phyloP scores from a whole-genome alignment of 1,140 invertebrate genomes.

The Drosophila kohkoa region DNA sequence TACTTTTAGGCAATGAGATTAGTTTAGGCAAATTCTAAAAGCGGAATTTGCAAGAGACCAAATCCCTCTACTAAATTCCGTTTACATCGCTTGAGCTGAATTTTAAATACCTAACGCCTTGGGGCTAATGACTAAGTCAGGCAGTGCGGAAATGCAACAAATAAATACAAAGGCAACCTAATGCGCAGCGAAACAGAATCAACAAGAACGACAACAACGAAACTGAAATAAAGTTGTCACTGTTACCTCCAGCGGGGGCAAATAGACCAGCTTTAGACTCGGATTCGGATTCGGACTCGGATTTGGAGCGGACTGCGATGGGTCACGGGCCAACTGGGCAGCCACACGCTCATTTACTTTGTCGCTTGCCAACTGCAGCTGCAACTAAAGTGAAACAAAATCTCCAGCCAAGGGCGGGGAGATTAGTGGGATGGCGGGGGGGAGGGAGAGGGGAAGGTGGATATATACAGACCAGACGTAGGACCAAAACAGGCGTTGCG shows the following conservation, averaged over 20 bases:
- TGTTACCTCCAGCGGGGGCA: slow-evolving; percentile 43
- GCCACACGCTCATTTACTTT: slow-evolving; percentile 74
- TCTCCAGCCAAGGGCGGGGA: not conserved
- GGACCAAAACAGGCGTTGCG: slow-evolving; percentile 60
- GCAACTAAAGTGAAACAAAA: slow-evolving; percentile 15
- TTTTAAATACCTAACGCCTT: slow-evolving; percentile 59
- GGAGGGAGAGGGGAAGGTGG: not conserved
- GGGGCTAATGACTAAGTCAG: slow-evolving; percentile 67
- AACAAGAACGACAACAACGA: slow-evolving; percentile 40
- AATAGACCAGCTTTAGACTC: slow-evolving; percentile 3
- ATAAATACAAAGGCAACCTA: slow-evolving; percentile 72
- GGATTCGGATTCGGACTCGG: not conserved
- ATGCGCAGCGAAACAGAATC: slow-evolving; percentile 41
- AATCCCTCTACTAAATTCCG: slow-evolving; percentile 30
- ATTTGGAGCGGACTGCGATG: slow-evolving; percentile 19
- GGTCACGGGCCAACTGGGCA: slow-evolving; percentile 3
- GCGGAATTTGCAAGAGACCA: not conserved
- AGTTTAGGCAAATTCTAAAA: too few species aligned
- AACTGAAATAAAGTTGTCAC: slow-evolving; percentile 77
- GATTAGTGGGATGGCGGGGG: not conserved
- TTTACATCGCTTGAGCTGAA: slow-evolving; percentile 53
- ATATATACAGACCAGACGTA: slow-evolving; percentile 5
- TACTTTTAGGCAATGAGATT: too few species aligned
- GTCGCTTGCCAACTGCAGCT: slow-evolving; percentile 50
- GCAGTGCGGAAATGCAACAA: slow-evolving; percentile 72